These are phyloP conservation scores for Eclectus roratus DNA, from an alignment of 2,113 vertebrate genomes.

Conservation along the genomic window DNA sequence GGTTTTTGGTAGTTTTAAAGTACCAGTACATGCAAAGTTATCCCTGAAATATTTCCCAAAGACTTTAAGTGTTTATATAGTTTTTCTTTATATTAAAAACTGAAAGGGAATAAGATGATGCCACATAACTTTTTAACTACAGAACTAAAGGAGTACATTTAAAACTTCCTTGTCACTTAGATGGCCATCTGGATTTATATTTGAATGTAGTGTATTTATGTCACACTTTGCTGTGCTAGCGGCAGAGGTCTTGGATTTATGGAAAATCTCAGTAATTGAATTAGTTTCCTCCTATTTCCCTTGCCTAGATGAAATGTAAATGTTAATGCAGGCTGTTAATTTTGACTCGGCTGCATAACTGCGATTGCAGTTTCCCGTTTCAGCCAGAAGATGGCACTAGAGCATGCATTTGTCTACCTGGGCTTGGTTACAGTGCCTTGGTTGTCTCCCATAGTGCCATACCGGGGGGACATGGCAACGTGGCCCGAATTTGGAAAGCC, in stretches of 20 bases:
- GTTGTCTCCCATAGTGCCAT: neutral
- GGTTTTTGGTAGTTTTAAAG: neutral
- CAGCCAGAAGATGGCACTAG: neutral
- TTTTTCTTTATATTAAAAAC: neutral
- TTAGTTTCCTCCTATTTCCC: rapidly evolving
- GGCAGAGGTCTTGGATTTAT: neutral
- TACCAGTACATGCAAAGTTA: neutral
- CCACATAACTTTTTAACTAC: neutral
- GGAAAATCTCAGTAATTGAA: rapidly evolving
- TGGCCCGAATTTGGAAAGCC: neutral
- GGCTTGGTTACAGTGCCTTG: neutral
- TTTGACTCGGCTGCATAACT: neutral
- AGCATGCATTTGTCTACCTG: neutral
- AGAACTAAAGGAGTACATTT: neutral
- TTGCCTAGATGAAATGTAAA: rapidly evolving
- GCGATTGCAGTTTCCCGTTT: neutral
- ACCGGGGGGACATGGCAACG: neutral
- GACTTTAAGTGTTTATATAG: neutral
- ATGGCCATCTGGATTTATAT: neutral
- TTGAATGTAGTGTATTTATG: neutral
- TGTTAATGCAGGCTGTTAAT: neutral
- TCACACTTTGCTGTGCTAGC: neutral
- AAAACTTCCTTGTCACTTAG: neutral
- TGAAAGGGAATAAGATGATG: neutral
- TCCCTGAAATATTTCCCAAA: conserved; percentile 54